These are phyloP conservation scores for Bergia sp. DNA, from an alignment of 92 coral and sea anemone species.

Conservation along the genomic window DNA sequence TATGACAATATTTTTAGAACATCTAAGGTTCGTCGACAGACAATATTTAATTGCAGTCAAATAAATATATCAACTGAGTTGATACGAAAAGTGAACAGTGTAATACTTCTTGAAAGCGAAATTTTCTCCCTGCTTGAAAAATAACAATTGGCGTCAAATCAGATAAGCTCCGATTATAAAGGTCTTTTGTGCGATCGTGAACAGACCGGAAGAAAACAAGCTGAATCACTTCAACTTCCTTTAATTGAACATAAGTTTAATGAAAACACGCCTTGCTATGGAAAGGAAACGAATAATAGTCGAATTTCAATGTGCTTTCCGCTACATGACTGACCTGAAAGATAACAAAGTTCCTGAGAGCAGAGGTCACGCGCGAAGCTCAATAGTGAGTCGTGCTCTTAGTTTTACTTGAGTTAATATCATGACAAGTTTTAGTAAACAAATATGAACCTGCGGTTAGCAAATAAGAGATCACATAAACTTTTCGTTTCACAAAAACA, in stretches of 20 bases:
- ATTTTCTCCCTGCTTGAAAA: neutral
- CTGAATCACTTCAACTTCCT: neutral
- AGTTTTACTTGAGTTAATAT: too few relatives aligned
- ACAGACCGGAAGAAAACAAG: neutral
- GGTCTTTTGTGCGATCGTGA: neutral
- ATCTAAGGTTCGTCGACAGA: too few relatives aligned
- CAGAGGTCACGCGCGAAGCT: neutral
- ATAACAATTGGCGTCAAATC: too few relatives aligned
- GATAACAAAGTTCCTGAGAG: neutral
- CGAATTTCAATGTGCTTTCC: neutral
- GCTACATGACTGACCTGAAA: neutral
- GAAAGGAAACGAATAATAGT: neutral
- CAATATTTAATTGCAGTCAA: too few relatives aligned
- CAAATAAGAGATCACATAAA: neutral
- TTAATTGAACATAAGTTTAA: neutral
- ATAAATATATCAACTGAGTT: too few relatives aligned
- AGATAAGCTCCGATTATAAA: too few relatives aligned
- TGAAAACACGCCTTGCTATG: neutral
- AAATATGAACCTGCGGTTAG: neutral
- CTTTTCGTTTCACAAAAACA: neutral
- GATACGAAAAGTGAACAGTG: neutral
- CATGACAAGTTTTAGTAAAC: too few relatives aligned
- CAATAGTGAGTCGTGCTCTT: neutral
- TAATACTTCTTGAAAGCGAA: neutral
- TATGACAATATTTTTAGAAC: too few relatives aligned